A percentile compares a stretch with the other conserved stretches of the same genome.
phyloP scores from a whole-genome alignment of 53 echinoderm and acorn worm genomes.

The Mesocentrotus franciscanus region DNA sequence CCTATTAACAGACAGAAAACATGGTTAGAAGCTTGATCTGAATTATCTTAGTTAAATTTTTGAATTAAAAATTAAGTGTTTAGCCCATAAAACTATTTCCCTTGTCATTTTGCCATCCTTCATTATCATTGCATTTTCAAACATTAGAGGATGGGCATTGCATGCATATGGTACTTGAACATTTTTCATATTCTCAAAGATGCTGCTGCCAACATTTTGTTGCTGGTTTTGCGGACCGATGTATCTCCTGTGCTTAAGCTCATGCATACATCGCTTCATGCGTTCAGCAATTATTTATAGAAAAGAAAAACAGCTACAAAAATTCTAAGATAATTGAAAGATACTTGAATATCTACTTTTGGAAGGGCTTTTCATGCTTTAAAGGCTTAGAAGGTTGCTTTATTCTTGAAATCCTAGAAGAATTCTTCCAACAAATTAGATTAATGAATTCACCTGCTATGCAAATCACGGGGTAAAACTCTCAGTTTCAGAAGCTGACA shows the following conservation, averaged over 20 bases:
- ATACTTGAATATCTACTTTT: background rate
- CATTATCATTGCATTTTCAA: background rate
- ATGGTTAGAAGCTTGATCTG: no score
- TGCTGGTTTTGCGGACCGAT: no score
- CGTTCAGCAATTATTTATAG: no score
- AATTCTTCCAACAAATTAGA: background rate
- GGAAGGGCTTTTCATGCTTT: background rate
- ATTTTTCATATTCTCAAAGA: no score
- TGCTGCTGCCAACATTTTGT: no score
- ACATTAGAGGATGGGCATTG: no score
- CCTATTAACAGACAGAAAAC: no score
- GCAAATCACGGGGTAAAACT: background rate
- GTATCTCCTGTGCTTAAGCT: no score
- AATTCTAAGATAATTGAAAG: background rate
- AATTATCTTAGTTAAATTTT: no score
- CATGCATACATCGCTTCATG: no score
- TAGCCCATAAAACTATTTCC: background rate
- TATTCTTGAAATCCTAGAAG: background rate
- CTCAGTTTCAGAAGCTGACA: conserved; percentile 29
- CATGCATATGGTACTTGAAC: no score
- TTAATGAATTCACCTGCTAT: conserved; percentile 10
- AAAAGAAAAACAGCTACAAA: no score
- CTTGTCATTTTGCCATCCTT: background rate
- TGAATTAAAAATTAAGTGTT: background rate
- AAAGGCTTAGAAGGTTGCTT: background rate